These are phyloP conservation scores for Nannoperca australis DNA, from an alignment of 2,797 vertebrate species.

Conservation along the genomic window DNA sequence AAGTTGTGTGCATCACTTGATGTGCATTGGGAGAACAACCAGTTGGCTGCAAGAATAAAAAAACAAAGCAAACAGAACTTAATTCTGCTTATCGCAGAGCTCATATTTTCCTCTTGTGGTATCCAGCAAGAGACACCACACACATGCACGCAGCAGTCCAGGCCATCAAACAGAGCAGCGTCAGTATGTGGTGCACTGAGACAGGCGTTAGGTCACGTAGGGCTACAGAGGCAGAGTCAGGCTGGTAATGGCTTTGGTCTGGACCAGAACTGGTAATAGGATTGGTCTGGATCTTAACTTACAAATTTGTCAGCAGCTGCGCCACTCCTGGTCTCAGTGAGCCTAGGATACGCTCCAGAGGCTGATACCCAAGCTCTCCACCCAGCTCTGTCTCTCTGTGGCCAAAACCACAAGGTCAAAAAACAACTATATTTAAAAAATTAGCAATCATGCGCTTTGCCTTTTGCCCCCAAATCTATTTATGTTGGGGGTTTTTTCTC, in stretches of 20 bases:
- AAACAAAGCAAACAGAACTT: constrained; percentile 29
- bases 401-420: constrained; percentile 64
- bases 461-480: constrained; percentile 36
- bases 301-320: constrained; percentile 83
- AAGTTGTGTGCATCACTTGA: constrained; percentile 21
- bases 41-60: constrained; percentile 9
- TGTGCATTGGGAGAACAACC: constrained; percentile 21
- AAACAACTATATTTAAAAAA: constrained; percentile 52
- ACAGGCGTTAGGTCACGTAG: constrained; percentile 43
- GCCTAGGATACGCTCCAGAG: constrained; percentile 67
- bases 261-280: constrained; percentile 71
- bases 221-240: constrained; percentile 48
- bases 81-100: constrained; percentile 29
- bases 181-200: constrained; percentile 20
- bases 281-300: constrained; percentile 74
- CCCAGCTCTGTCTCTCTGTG: constrained; percentile 34
- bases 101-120: constrained; percentile 54
- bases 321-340: constrained; percentile 73
- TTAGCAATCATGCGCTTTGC: constrained; percentile 28
- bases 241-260: constrained; percentile 66
- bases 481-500: constrained; percentile 25
- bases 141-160: constrained; percentile 14
- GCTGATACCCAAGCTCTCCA: constrained; percentile 76
- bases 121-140: constrained; percentile 35
- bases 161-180: constrained; percentile 33